phyloP scores from a whole-genome alignment of 1,140 invertebrate genomes.

The Brachionus rubens region DNA sequence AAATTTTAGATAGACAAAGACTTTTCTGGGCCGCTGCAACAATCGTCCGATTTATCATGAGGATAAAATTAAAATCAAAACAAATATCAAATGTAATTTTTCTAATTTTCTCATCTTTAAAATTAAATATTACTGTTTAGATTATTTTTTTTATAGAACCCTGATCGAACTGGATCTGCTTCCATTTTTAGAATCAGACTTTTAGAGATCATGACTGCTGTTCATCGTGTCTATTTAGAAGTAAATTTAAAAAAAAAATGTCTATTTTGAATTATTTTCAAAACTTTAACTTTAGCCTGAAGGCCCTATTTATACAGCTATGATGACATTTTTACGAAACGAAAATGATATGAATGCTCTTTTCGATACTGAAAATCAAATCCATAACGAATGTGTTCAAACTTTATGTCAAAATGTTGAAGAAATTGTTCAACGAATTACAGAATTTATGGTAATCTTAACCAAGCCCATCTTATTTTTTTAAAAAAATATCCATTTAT shows the following conservation, averaged over 20 bases:
- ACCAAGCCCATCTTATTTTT: background rate
- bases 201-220: slow-evolving; percentile 42
- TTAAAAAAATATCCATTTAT: background rate
- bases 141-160: background rate
- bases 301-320: slow-evolving; percentile 43
- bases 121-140: background rate
- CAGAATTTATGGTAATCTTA: slow-evolving; percentile 35
- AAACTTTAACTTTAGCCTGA: slow-evolving; percentile 4
- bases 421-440: slow-evolving; percentile 35
- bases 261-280: background rate
- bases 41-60: slow-evolving; percentile 30
- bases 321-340: slow-evolving; percentile 29
- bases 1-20: slow-evolving; percentile 31
- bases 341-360: slow-evolving; percentile 43
- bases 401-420: slow-evolving; percentile 25
- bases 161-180: slow-evolving; percentile 32
- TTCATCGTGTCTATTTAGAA: slow-evolving; percentile 40
- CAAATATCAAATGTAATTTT: slow-evolving; percentile 3
- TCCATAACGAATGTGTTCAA: slow-evolving; percentile 10
- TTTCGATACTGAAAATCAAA: slow-evolving; percentile 27
- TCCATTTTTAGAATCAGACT: slow-evolving; percentile 38
- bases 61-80: slow-evolving; percentile 4
- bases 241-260: background rate
- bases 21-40: slow-evolving; percentile 30
- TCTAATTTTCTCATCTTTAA: too few relatives aligned